Conservation (phyloP, 2,113 vertebrate genomes). For the Morone saxatilis region DNA sequence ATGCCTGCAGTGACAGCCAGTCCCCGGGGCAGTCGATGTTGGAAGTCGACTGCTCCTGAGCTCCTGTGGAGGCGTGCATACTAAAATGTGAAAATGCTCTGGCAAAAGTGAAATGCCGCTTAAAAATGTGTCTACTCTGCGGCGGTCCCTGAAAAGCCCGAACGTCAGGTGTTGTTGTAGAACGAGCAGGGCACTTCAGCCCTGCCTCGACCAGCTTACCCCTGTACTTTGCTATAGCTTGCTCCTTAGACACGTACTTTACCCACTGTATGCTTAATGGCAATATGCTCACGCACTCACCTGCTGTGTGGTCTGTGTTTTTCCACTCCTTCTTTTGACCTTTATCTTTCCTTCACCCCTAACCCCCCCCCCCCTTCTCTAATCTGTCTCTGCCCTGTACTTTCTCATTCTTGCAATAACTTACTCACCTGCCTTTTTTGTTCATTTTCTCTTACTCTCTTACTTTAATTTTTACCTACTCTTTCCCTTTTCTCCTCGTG, state of each 20-base stretch:
- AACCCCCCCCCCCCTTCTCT: background rate
- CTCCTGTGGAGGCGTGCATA: slow-evolving; percentile 47
- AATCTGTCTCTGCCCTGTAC: background rate
- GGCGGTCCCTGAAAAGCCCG: background rate
- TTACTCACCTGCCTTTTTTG: background rate
- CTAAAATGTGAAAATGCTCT: slow-evolving; percentile 41
- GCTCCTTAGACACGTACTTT: slow-evolving; percentile 30
- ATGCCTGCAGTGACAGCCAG: slow-evolving; percentile 57
- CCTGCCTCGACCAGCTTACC: slow-evolving; percentile 3
- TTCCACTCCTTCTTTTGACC: slow-evolving; percentile 42
- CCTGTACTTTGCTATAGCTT: slow-evolving; percentile 2
- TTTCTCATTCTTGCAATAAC: background rate
- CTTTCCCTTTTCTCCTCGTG: background rate
- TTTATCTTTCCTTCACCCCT: slow-evolving; percentile 31
- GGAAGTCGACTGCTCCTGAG: slow-evolving; percentile 43
- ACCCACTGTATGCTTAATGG: slow-evolving; percentile 22
- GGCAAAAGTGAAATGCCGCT: slow-evolving; percentile 16
- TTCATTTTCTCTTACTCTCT: slow-evolving; percentile 1
- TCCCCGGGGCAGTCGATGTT: slow-evolving; percentile 55
- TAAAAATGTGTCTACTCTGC: background rate
- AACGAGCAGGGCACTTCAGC: background rate
- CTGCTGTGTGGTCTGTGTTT: slow-evolving; percentile 8
- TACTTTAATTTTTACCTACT: slow-evolving; percentile 3
- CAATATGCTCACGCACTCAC: slow-evolving; percentile 21
- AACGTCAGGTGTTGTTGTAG: slow-evolving; percentile 6